phyloP scores from a whole-genome alignment of 2,797 vertebrate genomes.

The Euphonia xanthogaster region DNA sequence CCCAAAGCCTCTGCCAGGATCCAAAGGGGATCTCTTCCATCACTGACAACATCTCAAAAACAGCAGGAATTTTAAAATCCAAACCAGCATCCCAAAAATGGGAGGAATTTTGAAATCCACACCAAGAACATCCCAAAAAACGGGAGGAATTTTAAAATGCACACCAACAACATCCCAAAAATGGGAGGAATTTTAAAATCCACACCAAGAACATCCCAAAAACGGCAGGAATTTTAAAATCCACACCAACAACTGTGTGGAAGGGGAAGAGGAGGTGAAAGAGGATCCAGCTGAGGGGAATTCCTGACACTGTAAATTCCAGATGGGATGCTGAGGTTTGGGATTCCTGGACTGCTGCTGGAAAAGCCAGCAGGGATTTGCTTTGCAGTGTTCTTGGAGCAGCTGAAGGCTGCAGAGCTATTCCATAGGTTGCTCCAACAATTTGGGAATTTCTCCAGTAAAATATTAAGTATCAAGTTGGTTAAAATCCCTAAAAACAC shows the following conservation, averaged over 20 bases:
- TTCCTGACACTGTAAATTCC: not conserved
- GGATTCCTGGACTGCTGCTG: not conserved
- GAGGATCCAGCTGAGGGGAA: not conserved
- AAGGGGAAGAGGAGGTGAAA: conserved; percentile 38
- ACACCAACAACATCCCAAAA: not conserved
- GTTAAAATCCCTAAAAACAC: not conserved
- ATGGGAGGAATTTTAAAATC: not conserved
- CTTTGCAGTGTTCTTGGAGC: not conserved
- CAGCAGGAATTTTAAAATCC: not conserved
- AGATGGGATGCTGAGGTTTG: not conserved
- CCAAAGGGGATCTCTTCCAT: not conserved
- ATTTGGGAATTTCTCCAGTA: not conserved
- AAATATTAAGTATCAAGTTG: not conserved
- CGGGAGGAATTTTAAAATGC: not conserved
- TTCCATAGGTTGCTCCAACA: not conserved
- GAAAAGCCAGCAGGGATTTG: not conserved
- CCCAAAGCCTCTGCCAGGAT: not conserved
- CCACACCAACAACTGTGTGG: not conserved
- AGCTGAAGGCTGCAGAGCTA: not conserved
- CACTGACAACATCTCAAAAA: not conserved
- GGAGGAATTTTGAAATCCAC: not conserved
- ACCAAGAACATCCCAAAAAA: not conserved
- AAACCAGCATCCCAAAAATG: not conserved
- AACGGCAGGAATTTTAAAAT: not conserved
- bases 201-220: not conserved